Conservation (phyloP, 2,113 vertebrate species). For the Clupea harengus region DNA sequence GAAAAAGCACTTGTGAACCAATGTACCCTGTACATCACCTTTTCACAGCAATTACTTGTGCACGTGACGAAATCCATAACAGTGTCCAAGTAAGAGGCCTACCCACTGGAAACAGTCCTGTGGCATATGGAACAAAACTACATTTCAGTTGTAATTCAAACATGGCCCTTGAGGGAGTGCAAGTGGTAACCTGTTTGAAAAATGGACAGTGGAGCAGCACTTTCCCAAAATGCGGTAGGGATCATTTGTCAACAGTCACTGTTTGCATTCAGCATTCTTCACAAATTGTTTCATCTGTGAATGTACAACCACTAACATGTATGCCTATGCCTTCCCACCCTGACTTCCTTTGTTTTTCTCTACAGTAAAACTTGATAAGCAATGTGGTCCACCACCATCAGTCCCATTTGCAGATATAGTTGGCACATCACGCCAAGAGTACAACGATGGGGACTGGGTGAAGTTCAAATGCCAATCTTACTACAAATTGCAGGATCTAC, state of each 20-base stretch:
- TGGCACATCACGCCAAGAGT: fast-evolving
- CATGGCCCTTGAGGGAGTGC: constrained; percentile 55
- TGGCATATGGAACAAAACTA: constrained; percentile 68
- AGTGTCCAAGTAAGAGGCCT: constrained; percentile 49
- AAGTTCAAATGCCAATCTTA: constrained; percentile 32
- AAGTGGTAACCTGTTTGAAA: constrained; percentile 67
- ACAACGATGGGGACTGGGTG: constrained; percentile 26
- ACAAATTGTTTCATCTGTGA: not conserved
- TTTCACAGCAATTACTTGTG: constrained; percentile 48
- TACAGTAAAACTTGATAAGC: no score
- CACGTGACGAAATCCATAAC: constrained; percentile 51
- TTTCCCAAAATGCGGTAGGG: constrained; percentile 76
- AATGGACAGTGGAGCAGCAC: constrained; percentile 68
- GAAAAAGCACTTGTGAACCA: not conserved
- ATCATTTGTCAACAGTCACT: not conserved
- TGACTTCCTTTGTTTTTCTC: not conserved
- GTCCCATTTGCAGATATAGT: constrained; percentile 30
- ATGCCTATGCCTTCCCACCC: not conserved
- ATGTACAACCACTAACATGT: no score
- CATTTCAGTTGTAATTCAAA: constrained; percentile 67
- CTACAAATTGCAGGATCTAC: constrained; percentile 31
- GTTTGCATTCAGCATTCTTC: not conserved
- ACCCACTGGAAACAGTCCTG: constrained; percentile 48
- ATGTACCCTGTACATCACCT: not conserved
- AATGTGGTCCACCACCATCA: constrained; percentile 22